A percentile compares a stretch with the other conserved stretches of the same genome.
Evolutionary conservation across 2,797 vertebrate species (phyloP).

Genomic region (Lindbergichthys nudifrons): DNA sequence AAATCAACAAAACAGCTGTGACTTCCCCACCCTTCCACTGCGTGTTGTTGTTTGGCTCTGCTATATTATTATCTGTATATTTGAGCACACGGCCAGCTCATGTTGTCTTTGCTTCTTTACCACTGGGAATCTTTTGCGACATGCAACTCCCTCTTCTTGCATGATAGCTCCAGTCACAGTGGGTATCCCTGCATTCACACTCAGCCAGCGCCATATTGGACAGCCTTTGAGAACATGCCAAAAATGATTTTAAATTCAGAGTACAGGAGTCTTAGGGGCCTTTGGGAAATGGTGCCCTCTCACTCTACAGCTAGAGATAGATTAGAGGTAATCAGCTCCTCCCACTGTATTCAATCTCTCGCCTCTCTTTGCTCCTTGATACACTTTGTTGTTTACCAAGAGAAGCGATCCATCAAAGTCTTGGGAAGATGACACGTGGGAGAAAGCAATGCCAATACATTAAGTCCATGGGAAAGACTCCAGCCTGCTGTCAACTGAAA

Average conservation of each 20-base stretch:
- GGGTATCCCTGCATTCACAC: slow-evolving; percentile 13
- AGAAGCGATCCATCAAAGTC: slow-evolving; percentile 66
- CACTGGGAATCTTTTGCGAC: neutral
- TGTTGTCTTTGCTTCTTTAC: slow-evolving; percentile 18
- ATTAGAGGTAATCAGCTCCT: slow-evolving; percentile 70
- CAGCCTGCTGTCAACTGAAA: slow-evolving; percentile 39
- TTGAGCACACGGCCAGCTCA: neutral
- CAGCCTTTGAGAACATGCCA: slow-evolving; percentile 36
- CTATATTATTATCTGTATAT: slow-evolving; percentile 19
- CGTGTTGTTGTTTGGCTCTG: slow-evolving; percentile 5
- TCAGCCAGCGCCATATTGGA: neutral
- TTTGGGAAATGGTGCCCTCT: slow-evolving; percentile 50
- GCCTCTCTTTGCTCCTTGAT: slow-evolving; percentile 55
- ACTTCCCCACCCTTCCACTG: slow-evolving; percentile 1
- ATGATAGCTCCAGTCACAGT: neutral
- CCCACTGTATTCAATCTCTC: slow-evolving; percentile 61
- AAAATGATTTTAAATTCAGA: slow-evolving; percentile 43
- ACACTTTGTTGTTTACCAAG: slow-evolving; percentile 69
- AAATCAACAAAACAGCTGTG: slow-evolving; percentile 30
- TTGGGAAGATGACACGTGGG: slow-evolving; percentile 51
- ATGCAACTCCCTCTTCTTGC: slow-evolving; percentile 20
- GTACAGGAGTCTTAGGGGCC: slow-evolving; percentile 30
- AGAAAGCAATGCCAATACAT: slow-evolving; percentile 46
- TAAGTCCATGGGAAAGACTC: slow-evolving; percentile 38
- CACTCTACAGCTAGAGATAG: slow-evolving; percentile 39